phyloP scores from a whole-genome alignment of 2,888 invertebrate genomes.

The Agrochola litura region DNA sequence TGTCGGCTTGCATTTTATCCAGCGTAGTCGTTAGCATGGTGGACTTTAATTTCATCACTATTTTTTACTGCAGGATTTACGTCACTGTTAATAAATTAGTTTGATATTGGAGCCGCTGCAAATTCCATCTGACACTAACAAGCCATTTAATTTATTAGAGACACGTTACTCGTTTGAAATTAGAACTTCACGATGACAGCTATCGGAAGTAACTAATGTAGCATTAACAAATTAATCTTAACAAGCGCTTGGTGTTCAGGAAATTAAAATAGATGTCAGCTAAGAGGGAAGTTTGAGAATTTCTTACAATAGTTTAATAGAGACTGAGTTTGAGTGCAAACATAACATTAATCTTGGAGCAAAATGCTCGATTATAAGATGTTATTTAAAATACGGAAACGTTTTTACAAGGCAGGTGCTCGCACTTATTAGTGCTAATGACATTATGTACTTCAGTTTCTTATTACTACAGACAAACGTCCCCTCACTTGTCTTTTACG shows the following conservation, averaged over 20 bases:
- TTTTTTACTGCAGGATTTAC: constrained; percentile 58
- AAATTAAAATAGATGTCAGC: constrained; percentile 46
- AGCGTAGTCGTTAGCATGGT: constrained; percentile 40
- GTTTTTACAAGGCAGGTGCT: background rate
- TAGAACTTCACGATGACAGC: constrained; percentile 50
- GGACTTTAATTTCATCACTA: constrained; percentile 46
- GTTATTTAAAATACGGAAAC: background rate
- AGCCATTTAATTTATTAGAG: constrained; percentile 44
- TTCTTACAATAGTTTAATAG: constrained; percentile 9
- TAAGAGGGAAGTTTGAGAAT: constrained; percentile 12
- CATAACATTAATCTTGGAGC: background rate
- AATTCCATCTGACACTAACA: constrained; percentile 49
- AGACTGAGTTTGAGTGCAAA: constrained; percentile 1
- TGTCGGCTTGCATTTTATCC: constrained; percentile 61
- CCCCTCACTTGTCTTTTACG: constrained; percentile 13
- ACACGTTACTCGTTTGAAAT: constrained; percentile 51
- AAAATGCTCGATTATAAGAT: background rate
- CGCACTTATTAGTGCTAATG: constrained; percentile 3
- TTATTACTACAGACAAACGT: background rate
- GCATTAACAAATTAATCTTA: constrained; percentile 47
- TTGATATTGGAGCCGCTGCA: constrained; percentile 30
- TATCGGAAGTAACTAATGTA: constrained; percentile 50
- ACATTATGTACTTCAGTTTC: background rate
- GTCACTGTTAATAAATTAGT: constrained; percentile 52
- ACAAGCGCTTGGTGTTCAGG: constrained; percentile 29